These are phyloP conservation scores for Fragum fragum DNA, from an alignment of 2,888 invertebrate genomes.

Conservation along the genomic window DNA sequence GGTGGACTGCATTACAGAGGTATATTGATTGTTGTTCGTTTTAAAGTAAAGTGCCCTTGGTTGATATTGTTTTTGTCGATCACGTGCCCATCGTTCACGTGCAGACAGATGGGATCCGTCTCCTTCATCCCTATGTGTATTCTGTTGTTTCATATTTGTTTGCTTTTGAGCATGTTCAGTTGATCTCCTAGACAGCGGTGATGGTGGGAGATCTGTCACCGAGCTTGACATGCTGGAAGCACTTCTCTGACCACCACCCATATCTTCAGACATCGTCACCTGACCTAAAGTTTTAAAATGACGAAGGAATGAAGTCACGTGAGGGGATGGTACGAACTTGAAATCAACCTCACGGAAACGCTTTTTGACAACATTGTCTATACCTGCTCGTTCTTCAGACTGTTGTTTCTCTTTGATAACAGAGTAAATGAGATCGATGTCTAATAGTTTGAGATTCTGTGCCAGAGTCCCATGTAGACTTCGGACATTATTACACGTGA, in stretches of 20 bases:
- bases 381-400: conserved; percentile 34
- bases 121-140: neutral
- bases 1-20: neutral
- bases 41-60: conserved; percentile 4
- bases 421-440: conserved; percentile 62
- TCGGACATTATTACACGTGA: conserved; percentile 37
- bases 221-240: conserved; percentile 40
- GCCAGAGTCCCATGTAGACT: conserved; percentile 35
- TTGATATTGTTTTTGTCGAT: conserved; percentile 44
- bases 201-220: conserved; percentile 21
- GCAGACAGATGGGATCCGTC: conserved; percentile 47
- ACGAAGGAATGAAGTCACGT: conserved; percentile 61
- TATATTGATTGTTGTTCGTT: neutral
- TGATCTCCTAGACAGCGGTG: conserved; percentile 8
- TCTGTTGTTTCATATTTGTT: neutral
- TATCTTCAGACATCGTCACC: conserved; percentile 55
- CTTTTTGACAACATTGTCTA: conserved; percentile 58
- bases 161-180: neutral
- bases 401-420: conserved; percentile 62
- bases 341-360: conserved; percentile 62
- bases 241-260: conserved; percentile 5
- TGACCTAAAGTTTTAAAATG: conserved; percentile 64
- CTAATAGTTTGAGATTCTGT: conserved; percentile 44
- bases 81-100: conserved; percentile 59
- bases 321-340: conserved; percentile 64